A percentile compares a stretch with the other conserved stretches of the same genome.
Conservation (phyloP, 1,140 invertebrate genomes). For the Microplitis demolitor region DNA sequence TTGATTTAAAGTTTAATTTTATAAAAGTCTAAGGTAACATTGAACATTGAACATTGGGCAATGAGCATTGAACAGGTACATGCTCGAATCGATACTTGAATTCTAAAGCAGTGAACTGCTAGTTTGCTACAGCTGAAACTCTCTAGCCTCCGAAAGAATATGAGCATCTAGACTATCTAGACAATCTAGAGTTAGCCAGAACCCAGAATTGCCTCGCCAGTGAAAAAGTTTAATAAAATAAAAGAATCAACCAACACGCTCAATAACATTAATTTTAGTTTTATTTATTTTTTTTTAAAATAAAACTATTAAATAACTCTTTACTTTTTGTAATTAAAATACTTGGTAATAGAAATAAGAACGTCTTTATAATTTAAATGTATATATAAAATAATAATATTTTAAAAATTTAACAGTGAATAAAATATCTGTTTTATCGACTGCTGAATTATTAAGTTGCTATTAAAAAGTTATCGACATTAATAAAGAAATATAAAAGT, state of each 20-base stretch:
- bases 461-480: no score
- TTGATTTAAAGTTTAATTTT: conserved; percentile 20
- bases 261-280: not conserved
- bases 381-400: no score
- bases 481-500: no score
- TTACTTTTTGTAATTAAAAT: no score
- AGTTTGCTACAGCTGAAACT: no score
- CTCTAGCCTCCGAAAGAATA: no score
- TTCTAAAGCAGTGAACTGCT: conserved; percentile 41
- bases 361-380: no score
- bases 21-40: not conserved
- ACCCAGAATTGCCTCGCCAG: conserved; percentile 25
- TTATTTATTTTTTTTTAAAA: conserved; percentile 8
- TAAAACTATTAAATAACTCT: not conserved
- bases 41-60: not conserved
- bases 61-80: not conserved
- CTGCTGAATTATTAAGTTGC: no score
- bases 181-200: conserved; percentile 4
- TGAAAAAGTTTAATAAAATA: not conserved
- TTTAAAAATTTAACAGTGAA: no score
- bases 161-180: no score
- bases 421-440: no score
- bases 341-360: no score
- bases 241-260: not conserved
- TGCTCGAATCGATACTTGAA: conserved; percentile 38